Evolutionary conservation across 2,797 vertebrate species (phyloP), one percentile per base, ranked within the genome.

Genomic region (Paedocypris micromegethes): DNA sequence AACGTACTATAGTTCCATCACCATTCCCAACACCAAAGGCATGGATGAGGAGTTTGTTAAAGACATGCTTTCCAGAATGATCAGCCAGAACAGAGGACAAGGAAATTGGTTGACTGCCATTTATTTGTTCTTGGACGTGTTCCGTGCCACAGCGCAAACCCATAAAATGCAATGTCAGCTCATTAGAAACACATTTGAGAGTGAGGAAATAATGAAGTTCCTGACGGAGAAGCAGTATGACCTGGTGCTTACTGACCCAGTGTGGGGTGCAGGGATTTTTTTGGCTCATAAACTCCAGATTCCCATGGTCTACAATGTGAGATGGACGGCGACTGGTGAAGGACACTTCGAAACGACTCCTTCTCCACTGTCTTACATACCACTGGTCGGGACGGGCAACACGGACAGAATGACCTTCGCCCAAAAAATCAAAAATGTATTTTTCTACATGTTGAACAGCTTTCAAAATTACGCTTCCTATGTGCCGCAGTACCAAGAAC

Each of bases 181-280:
- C 77, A 67, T 78, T 0, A 70, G 37, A 1, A 9, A 3, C 8
- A 82, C 85, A 66, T 74, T 86, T 52, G 50, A 76, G 49, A 78
- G 83, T 55, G 57, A 64, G 38, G 45, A 74, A 3, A 73, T 88
- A 2, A 80, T 87, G 79, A 42, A 50, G 3, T 47, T 3, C 37
- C 75, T 87, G 23, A 77, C 72, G 23, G 66, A 76, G 9, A 65
- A 9, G 0, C 56, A 81, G 6, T 88, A 80, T 4, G 80, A 88
- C 3, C 5, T 86, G 41, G 72, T 87, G 60, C 68, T 89, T 57
- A 85, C 86, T 6, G 87, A 89, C 67, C 86, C 85, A 0, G 78
- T 55, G 3, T 81, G 75, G 79, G 82, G 81, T 2, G 59, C 62
- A 23, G 84, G 86, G 6, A 77, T 83, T 55, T 2, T 87, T 6